Evolutionary conservation across 2,113 vertebrate species (phyloP), one percentile per base, ranked within the genome.

Genomic region (Lamprotornis superbus): DNA sequence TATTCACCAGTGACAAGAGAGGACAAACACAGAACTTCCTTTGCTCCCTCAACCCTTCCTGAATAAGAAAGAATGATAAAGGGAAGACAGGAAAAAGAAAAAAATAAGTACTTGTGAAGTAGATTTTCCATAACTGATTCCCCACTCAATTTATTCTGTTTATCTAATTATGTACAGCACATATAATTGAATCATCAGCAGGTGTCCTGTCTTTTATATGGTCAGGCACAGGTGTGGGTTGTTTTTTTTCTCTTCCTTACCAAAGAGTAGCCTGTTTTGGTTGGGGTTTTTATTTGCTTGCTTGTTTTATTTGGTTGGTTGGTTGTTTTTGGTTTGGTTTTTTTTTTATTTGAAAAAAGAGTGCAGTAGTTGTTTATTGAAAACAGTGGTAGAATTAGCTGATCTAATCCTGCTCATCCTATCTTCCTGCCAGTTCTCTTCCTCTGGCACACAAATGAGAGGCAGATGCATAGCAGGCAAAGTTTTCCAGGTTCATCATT

Each of bases 401-500:
- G 65, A 79, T 39, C 21, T 87, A 75, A 44, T 78, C 52, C n/a
- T 80, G 31, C 31, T 93, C 40, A 44, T n/a, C 23, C 14, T 69
- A 40, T 47, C 71, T 91, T 90, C 50, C 83, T 93, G 52, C 39
- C 77, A 61, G 84, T 60, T 77, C n/a, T 83, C 37, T 83, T 83
- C 40, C 68, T 87, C 91, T 83, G 79, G 21, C 47, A 77, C 15
- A 5, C 28, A 87, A 64, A 76, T 64, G 75, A 80, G 17, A 76
- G 28, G n/a, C 71, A 93, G 78, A 75, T 78, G 46, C 63, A 75
- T 64, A 92, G 73, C 17, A 82, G 77, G 35, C 39, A 1, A 53
- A 50, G 15, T 73, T 97, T 96, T 92, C 83, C 88, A 42, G 35
- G 74, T 94, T 97, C n/a, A 53, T 91, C 71, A 73, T 86, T 80